These are phyloP conservation scores for Vulpes lagopus DNA, from an alignment of 2,113 vertebrate species.

Conservation along the genomic window DNA sequence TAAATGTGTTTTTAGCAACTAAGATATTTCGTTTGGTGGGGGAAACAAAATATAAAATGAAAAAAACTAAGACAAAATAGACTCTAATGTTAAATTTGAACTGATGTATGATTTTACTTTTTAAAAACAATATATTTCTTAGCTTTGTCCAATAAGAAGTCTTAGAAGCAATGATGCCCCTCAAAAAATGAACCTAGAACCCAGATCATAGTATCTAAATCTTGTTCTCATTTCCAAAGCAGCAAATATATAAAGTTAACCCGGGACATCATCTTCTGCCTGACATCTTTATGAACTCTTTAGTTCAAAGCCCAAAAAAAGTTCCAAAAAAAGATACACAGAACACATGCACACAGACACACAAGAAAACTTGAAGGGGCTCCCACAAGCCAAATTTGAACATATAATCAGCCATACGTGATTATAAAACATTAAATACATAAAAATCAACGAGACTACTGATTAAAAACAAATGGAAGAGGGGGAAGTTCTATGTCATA, in stretches of 20 bases:
- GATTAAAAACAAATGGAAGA: neutral
- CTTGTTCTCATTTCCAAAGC: neutral
- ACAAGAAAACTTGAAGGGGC: neutral
- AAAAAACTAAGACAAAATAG: neutral
- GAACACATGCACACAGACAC: neutral
- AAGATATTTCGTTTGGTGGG: neutral
- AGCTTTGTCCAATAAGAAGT: neutral
- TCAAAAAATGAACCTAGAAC: neutral
- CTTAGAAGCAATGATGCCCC: neutral
- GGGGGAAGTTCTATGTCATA: neutral
- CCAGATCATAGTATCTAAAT: neutral
- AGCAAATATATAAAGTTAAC: neutral
- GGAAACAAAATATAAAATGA: neutral
- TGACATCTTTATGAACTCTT: neutral
- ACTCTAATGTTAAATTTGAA: neutral
- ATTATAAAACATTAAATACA: neutral
- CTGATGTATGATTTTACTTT: neutral
- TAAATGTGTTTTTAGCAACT: neutral
- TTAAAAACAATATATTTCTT: neutral
- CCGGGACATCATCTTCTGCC: neutral
- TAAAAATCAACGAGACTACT: neutral
- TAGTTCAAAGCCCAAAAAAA: neutral
- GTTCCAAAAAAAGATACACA: neutral
- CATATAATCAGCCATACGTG: neutral
- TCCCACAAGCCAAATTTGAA: neutral